phyloP scores from a whole-genome alignment of 2,888 invertebrate species.

The Cryptosula pallasiana region DNA sequence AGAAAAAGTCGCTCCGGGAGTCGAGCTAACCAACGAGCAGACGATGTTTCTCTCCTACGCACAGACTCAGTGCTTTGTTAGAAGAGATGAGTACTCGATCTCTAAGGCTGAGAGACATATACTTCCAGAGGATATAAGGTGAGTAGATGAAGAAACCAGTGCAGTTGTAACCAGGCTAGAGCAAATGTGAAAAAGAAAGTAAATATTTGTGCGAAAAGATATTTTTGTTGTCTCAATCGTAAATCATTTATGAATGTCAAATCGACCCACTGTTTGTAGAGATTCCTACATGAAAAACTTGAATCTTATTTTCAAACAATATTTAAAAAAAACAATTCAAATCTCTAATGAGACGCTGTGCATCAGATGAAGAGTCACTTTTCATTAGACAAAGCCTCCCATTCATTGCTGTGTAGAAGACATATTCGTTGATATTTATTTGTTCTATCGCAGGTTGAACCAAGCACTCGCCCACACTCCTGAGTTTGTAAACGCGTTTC shows the following conservation, averaged over 20 bases:
- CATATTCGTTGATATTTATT: too few relatives aligned
- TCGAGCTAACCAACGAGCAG: slow-evolving; percentile 48
- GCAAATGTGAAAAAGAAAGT: background rate
- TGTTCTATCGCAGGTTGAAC: slow-evolving; percentile 33
- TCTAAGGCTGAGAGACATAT: slow-evolving; percentile 30
- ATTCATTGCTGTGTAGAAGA: too few relatives aligned
- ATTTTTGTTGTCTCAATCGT: background rate
- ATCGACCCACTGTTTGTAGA: background rate
- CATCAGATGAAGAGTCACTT: too few relatives aligned
- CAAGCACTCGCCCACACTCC: slow-evolving; percentile 31
- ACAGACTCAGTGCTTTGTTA: slow-evolving; percentile 47
- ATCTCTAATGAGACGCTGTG: too few relatives aligned
- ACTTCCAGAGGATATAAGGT: slow-evolving; percentile 34
- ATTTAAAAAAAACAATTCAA: too few relatives aligned
- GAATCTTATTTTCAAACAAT: too few relatives aligned
- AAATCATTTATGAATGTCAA: background rate
- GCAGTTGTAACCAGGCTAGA: too few relatives aligned
- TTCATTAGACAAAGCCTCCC: too few relatives aligned
- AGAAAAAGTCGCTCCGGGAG: slow-evolving; percentile 33
- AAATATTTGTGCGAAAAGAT: background rate
- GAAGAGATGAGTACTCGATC: slow-evolving; percentile 31
- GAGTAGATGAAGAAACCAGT: too few relatives aligned
- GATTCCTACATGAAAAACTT: too few relatives aligned
- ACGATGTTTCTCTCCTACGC: slow-evolving; percentile 60
- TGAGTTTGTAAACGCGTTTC: slow-evolving; percentile 33